phyloP scores from a whole-genome alignment of 1,140 invertebrate species.

The Drosophila pandora region DNA sequence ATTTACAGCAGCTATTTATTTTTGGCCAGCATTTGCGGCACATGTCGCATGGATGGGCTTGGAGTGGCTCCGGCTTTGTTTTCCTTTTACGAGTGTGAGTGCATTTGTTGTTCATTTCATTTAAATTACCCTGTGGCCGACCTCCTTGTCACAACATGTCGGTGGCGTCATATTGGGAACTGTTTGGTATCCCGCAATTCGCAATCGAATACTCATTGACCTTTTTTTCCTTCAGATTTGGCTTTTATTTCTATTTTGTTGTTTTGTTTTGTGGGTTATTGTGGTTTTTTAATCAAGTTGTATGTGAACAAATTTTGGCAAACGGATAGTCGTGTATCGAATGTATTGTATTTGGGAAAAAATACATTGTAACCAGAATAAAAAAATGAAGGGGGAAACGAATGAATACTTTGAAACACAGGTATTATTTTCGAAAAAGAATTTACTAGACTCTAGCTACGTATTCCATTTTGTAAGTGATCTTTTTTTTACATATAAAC shows the following conservation, averaged over 20 bases:
- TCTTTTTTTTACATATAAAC: too few relatives aligned
- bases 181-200: constrained; percentile 57
- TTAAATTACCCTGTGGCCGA: constrained; percentile 81
- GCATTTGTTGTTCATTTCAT: constrained; percentile 82
- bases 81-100: constrained; percentile 54
- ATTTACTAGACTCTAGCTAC: too few relatives aligned
- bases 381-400: background rate
- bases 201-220: constrained; percentile 71
- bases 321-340: constrained; percentile 18
- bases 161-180: constrained; percentile 73
- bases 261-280: constrained; percentile 44
- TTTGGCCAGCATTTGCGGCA: constrained; percentile 68
- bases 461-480: too few relatives aligned
- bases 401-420: background rate
- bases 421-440: too few relatives aligned
- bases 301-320: constrained; percentile 62
- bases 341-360: constrained; percentile 1
- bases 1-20: constrained; percentile 77
- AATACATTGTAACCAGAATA: background rate
- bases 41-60: constrained; percentile 61
- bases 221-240: constrained; percentile 32
- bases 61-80: constrained; percentile 40
- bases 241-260: constrained; percentile 11
- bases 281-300: constrained; percentile 82
- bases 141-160: constrained; percentile 71